Base-by-base conservation (phyloP, 2,113 vertebrate genomes). In the Cairina moschata region DNA sequence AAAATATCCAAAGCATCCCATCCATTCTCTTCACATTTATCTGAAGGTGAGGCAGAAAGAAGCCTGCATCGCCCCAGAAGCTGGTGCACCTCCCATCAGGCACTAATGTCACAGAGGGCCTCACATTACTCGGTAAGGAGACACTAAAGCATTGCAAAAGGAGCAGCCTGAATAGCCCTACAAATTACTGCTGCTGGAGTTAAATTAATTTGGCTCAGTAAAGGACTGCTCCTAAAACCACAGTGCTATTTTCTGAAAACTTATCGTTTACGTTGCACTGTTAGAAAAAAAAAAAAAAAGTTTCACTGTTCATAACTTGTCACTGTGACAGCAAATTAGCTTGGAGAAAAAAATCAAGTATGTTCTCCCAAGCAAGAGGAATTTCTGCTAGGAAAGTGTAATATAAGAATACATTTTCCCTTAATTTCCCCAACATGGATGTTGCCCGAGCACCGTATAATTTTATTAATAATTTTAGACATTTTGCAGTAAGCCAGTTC, bases 221-320 rank as follows among this genome's bases (percentile, higher is more conserved):
- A 90, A 44, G n/a, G 14, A 76, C 54, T 69, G 29, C 29, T 95
- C 75, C 34, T 73, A 90, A 95, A 95, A 94, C 59, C 21, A 12
- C 10, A 36, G 21, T 17, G 25, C 32, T 56, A n/a, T 28, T 48
- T 87, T 76, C 63, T 63, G 78, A 94, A 85, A 91, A 73, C 8
- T 1, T 6, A 58, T 46, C 44, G 42, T 44, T 40, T 59, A 69
- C 84, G 63, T 36, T 22, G 72, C 9, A 50, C 6, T 74, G 74
- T 18, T 48, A 15, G 54, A 38, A 10, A 13, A 58, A 60, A 22
- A 32, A 32, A 29, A 58, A 60, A 22, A 32, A 32, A 29, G 12
- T 13, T 34, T 58, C 58, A 9, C 16, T 59, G n/a, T 69, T 66
- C 82, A n/a, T 59, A 90, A 69, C 56, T 80, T 62, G 25, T 11